Base-by-base conservation (phyloP, 2,888 invertebrate species). In the Arrhopalites spinosus region DNA sequence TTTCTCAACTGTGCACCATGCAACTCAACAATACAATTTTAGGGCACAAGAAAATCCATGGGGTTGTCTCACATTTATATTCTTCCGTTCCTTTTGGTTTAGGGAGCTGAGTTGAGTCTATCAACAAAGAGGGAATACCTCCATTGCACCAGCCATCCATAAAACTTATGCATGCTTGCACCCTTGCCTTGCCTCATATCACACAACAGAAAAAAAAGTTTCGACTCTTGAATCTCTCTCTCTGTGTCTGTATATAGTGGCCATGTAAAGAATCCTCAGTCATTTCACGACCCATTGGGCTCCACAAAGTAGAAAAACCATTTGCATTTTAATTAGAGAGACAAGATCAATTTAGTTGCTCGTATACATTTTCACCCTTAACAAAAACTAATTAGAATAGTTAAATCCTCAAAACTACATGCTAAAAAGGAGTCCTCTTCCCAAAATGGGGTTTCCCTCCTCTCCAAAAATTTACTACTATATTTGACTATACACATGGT, bases 311-410 rank as follows among this genome's bases (percentile, higher is more conserved):
- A 74, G 77, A 75, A 77, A 74, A 77, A 71, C 70, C 74, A 77
- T 77, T 77, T 77, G 74, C 77, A 77, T 77, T 77, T 77, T 77
- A 77, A 77, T 77, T 77, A 77, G 76, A 76, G 53, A 77, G 72
- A 72, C 71, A 77, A 77, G 77, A 74, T 77, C 77, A 72, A 77
- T 75, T 77, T 74, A 56, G 61, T 63, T 63, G 30, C 68, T 68
- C 74, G 68, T 74, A 68, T 67, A 74, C 5, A 25, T 74, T 74
- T 68, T 68, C 74, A 74, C 74, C 74, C 68, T 68, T 53, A 74
- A 74, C 74, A 74, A 68, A 74, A 74, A 74, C 74, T 74, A 74
- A 74, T 74, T 74, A 74, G 50, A 74, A 61, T 72, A 72, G 45
- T 72, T 72, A 72, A 72, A 72, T 63, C 71, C 23, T 59, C 71